Evolutionary conservation across 64 coral and sea anemone genomes (phyloP).

Genomic region (Montipora sp.): DNA sequence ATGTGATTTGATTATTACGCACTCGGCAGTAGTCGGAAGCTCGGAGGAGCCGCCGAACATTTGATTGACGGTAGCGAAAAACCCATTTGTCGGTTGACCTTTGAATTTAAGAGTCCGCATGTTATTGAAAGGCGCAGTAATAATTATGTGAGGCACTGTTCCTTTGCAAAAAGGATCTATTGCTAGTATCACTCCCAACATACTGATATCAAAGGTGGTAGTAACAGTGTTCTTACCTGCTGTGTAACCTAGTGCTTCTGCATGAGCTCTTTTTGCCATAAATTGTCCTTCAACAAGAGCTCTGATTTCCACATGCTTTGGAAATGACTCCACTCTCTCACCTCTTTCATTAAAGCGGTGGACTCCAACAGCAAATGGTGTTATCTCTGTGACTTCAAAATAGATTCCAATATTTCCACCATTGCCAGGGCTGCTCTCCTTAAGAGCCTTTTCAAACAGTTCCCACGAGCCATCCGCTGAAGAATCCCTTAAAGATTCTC

Average conservation of each 20-base stretch:
- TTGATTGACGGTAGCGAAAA: too few relatives aligned
- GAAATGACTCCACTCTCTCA: conserved; percentile 74
- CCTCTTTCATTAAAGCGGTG: conserved; percentile 78
- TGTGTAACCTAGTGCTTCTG: conserved; percentile 83
- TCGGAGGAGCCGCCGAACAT: too few relatives aligned
- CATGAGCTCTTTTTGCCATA: conserved; percentile 95
- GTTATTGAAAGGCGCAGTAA: too few relatives aligned
- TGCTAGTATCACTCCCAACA: neutral
- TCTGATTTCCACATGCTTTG: conserved; percentile 88
- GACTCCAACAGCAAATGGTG: conserved; percentile 90
- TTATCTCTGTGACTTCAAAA: conserved; percentile 93
- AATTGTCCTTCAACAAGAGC: conserved; percentile 95
- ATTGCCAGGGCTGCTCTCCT: conserved; percentile 75
- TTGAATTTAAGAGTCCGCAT: too few relatives aligned
- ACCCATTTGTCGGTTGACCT: too few relatives aligned
- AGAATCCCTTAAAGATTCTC: conserved; percentile 83
- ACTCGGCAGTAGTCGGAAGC: too few relatives aligned
- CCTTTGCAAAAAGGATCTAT: neutral
- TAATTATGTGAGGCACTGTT: neutral
- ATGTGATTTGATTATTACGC: too few relatives aligned
- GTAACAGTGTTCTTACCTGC: conserved; percentile 66
- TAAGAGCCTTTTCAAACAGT: conserved; percentile 71
- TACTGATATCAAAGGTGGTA: too few relatives aligned
- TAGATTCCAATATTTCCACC: conserved; percentile 97
- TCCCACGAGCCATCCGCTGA: conserved; percentile 87